A percentile compares a stretch with the other conserved stretches of the same genome.
These are phyloP conservation scores for Conistra vaccinii DNA, from an alignment of 2,888 invertebrate genomes.

Conservation along the genomic window DNA sequence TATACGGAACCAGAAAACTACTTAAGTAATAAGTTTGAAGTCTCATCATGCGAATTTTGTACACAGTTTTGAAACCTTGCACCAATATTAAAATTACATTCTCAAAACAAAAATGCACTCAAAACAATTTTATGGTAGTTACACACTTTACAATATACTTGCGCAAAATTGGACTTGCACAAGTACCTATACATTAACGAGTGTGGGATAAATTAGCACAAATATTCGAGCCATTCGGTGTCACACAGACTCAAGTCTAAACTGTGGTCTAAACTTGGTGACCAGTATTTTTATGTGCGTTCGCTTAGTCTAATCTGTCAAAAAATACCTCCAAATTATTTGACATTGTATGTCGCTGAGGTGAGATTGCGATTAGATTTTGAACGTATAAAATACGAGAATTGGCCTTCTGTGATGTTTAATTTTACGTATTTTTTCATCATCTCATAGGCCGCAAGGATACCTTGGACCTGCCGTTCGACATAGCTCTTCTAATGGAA, in stretches of 20 bases:
- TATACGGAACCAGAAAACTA: not conserved
- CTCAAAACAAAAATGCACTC: not conserved
- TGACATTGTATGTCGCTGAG: not conserved
- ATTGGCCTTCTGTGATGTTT: not conserved
- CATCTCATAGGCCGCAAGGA: slow-evolving; percentile 71
- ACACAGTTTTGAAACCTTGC: not conserved
- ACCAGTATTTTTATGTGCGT: no score
- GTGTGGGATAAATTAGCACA: no score
- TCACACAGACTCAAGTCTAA: no score
- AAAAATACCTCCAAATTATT: not conserved
- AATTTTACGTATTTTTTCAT: not conserved
- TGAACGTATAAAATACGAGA: not conserved
- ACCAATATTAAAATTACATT: not conserved
- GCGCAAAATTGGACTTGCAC: no score
- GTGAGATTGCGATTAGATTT: not conserved
- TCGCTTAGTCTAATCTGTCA: no score
- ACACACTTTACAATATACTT: no score
- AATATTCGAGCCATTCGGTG: no score
- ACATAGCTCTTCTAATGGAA: slow-evolving; percentile 94
- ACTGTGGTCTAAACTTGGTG: no score
- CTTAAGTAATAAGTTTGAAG: not conserved
- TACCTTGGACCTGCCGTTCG: slow-evolving; percentile 89
- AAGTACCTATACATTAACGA: no score
- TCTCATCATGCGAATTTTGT: not conserved
- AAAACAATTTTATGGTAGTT: no score